Evolutionary conservation across 2,113 vertebrate species (phyloP).

Genomic region (Pseudolaguvia tuberculata): DNA sequence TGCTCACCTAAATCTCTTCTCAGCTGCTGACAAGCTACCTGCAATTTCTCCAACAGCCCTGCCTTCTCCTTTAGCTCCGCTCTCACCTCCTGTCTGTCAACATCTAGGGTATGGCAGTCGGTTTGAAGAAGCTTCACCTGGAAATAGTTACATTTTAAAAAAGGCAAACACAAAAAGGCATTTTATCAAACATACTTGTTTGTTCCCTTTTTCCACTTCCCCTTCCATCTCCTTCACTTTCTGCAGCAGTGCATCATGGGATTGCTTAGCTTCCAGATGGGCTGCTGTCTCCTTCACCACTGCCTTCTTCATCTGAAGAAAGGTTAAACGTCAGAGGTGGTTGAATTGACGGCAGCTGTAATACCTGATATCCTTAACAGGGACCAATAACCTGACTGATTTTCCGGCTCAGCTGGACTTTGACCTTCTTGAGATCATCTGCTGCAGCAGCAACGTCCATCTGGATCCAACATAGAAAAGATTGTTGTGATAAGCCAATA

Average conservation of each 20-base stretch:
- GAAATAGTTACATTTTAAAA: neutral
- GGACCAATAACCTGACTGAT: slow-evolving; percentile 63
- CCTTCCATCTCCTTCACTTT: slow-evolving; percentile 66
- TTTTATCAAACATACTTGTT: slow-evolving; percentile 57
- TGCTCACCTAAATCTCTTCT: slow-evolving; percentile 62
- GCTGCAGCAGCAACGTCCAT: slow-evolving; percentile 61
- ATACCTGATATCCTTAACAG: neutral
- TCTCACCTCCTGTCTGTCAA: slow-evolving; percentile 53
- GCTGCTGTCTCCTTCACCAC: slow-evolving; percentile 61
- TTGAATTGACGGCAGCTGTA: neutral
- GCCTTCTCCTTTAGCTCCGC: slow-evolving; percentile 58
- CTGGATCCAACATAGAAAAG: slow-evolving; percentile 46
- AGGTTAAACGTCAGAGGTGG: neutral
- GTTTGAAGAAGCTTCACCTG: slow-evolving; percentile 67
- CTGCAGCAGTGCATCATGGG: slow-evolving; percentile 60
- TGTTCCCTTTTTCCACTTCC: slow-evolving; percentile 60
- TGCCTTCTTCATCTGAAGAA: slow-evolving; percentile 61
- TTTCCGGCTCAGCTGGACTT: slow-evolving; percentile 64
- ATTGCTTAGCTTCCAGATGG: slow-evolving; percentile 61
- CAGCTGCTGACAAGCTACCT: slow-evolving; percentile 56
- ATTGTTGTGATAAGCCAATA: neutral
- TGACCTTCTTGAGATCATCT: slow-evolving; percentile 67
- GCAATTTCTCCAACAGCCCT: slow-evolving; percentile 52
- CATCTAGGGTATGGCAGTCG: slow-evolving; percentile 55
- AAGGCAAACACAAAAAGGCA: neutral